Percentiles rank a stretch among this genome's conserved stretches.
Conservation (phyloP, 23 tunicate species). For the Trididemnum miniatum region DNA sequence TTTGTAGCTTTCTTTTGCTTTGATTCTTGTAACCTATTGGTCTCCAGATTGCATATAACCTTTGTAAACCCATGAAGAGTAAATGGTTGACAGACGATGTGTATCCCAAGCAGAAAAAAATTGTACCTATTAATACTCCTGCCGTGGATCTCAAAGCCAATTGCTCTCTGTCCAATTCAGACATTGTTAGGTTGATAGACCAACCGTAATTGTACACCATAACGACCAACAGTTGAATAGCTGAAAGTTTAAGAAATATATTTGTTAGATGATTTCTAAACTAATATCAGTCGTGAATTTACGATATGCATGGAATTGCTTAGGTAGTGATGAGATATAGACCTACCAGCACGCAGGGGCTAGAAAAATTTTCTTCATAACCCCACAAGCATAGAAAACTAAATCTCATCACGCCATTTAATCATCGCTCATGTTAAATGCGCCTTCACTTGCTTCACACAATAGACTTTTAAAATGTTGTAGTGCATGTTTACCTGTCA, state of each 20-base stretch:
- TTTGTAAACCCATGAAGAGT: background rate
- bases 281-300: too few relatives aligned
- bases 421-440: too few relatives aligned
- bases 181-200: background rate
- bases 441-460: too few relatives aligned
- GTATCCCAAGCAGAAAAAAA: background rate
- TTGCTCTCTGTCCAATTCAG: background rate
- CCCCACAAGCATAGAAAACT: too few relatives aligned
- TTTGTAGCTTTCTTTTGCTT: too few relatives aligned
- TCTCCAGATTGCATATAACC: background rate
- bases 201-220: background rate
- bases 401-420: too few relatives aligned
- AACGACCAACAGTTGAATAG: background rate
- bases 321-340: too few relatives aligned
- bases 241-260: background rate
- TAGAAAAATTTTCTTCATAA: too few relatives aligned
- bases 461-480: too few relatives aligned
- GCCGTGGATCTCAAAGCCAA: background rate
- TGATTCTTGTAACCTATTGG: background rate
- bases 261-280: too few relatives aligned
- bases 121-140: background rate
- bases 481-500: slow-evolving; percentile 19
- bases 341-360: too few relatives aligned
- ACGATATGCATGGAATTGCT: too few relatives aligned
- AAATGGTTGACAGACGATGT: background rate